phyloP scores from a whole-genome alignment of 2,797 vertebrate species.

The Microctenopoma steveboyesi region DNA sequence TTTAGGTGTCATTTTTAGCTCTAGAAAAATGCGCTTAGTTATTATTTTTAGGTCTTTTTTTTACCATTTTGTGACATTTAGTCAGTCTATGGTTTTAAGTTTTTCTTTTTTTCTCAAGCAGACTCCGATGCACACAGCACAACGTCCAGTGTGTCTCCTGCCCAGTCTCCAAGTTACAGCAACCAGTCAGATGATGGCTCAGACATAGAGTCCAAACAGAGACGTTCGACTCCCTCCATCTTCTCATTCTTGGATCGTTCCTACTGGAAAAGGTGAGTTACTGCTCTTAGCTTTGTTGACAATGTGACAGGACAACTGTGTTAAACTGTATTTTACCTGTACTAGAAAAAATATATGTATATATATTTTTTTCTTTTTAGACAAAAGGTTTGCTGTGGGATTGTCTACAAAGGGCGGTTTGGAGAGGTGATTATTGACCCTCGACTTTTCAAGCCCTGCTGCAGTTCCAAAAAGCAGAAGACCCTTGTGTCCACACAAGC shows the following conservation, averaged over 20 bases:
- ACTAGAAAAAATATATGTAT: neutral
- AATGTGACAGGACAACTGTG: neutral
- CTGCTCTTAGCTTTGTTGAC: neutral
- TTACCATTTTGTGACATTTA: neutral
- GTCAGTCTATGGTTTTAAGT: neutral
- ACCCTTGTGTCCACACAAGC: conserved; percentile 73
- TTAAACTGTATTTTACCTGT: neutral
- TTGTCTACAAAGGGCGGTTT: conserved; percentile 87
- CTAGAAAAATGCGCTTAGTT: too few species aligned
- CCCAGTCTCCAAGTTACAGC: conserved; percentile 87
- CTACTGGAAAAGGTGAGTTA: conserved; percentile 86
- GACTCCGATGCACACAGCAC: conserved; percentile 89
- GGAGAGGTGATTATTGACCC: conserved; percentile 89
- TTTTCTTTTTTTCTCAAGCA: conserved; percentile 50
- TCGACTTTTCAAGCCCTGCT: conserved; percentile 88
- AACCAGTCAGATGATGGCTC: conserved; percentile 87
- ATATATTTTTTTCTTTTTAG: conserved; percentile 53
- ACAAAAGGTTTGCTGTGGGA: conserved; percentile 88
- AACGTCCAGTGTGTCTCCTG: conserved; percentile 86
- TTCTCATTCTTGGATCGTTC: conserved; percentile 87
- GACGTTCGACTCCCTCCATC: conserved; percentile 78
- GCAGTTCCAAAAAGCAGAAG: conserved; percentile 83
- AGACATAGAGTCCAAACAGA: conserved; percentile 86
- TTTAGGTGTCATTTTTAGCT: too few species aligned
- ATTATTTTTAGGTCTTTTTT: too few species aligned